Conservation (phyloP, 2,888 invertebrate species). For the Brenthis hecate region DNA sequence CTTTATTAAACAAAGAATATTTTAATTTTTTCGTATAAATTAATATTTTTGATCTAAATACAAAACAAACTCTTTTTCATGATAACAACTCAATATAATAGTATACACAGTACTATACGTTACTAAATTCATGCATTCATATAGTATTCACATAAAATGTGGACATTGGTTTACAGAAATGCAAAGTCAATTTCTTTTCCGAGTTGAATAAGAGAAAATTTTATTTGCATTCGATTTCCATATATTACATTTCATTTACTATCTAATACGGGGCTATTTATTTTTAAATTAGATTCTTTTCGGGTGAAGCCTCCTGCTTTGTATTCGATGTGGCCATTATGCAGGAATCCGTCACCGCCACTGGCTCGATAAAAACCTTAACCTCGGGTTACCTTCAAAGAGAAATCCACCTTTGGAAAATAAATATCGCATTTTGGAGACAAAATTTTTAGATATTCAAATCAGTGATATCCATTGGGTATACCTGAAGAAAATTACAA, state of each 20-base stretch:
- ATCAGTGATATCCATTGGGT: constrained; percentile 42
- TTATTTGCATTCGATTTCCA: constrained; percentile 28
- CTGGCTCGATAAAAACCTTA: constrained; percentile 41
- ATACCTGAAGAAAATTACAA: constrained; percentile 37
- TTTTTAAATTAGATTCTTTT: constrained; percentile 64
- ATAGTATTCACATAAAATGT: no score
- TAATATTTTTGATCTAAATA: no score
- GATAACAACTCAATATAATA: no score
- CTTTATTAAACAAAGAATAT: no score
- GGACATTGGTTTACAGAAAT: neutral
- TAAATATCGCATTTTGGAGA: constrained; percentile 45
- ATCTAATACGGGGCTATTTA: constrained; percentile 44
- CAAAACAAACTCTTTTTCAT: no score
- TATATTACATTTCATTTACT: constrained; percentile 35
- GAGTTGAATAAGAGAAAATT: constrained; percentile 20
- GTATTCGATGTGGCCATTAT: constrained; percentile 53
- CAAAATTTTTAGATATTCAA: constrained; percentile 57
- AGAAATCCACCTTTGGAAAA: constrained; percentile 43
- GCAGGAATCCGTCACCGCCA: constrained; percentile 48
- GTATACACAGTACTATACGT: no score
- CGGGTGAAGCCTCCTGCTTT: constrained; percentile 52
- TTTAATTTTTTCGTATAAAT: no score
- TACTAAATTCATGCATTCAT: no score
- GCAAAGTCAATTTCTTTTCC: neutral
- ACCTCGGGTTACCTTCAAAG: constrained; percentile 45